Evolutionary conservation across 2,113 vertebrate species (phyloP).

Genomic region (Psephotus haematonotus): DNA sequence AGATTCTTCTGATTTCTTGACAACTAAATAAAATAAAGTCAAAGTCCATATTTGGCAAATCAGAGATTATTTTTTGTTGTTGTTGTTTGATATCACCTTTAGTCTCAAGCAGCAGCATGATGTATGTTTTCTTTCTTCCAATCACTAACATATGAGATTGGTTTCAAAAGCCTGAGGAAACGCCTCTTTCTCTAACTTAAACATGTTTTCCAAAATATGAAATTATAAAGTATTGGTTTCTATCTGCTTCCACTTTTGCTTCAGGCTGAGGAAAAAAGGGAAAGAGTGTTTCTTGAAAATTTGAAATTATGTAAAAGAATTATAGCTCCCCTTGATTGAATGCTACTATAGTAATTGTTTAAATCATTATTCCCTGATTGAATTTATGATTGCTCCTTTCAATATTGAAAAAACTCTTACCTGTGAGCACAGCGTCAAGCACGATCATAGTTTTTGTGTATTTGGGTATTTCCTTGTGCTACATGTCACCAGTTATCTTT

Average conservation of each 20-base stretch:
- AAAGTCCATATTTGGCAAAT: slow-evolving; percentile 26
- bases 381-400: not conserved
- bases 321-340: not conserved
- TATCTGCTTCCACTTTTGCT: not conserved
- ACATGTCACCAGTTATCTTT: not conserved
- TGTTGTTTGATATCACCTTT: not conserved
- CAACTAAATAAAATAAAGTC: slow-evolving; percentile 44
- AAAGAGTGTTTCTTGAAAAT: not conserved
- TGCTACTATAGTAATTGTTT: not conserved
- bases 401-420: not conserved
- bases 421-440: not conserved
- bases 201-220: not conserved
- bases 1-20: not conserved
- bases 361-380: not conserved
- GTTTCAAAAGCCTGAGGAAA: not conserved
- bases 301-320: not conserved
- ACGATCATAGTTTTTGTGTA: not conserved
- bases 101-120: not conserved
- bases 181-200: not conserved
- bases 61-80: not conserved
- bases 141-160: not conserved
- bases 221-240: not conserved
- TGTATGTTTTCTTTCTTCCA: not conserved
- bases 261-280: not conserved
- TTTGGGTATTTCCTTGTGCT: not conserved